Conservation (phyloP, 2,888 invertebrate species). For the Bibio marci region DNA sequence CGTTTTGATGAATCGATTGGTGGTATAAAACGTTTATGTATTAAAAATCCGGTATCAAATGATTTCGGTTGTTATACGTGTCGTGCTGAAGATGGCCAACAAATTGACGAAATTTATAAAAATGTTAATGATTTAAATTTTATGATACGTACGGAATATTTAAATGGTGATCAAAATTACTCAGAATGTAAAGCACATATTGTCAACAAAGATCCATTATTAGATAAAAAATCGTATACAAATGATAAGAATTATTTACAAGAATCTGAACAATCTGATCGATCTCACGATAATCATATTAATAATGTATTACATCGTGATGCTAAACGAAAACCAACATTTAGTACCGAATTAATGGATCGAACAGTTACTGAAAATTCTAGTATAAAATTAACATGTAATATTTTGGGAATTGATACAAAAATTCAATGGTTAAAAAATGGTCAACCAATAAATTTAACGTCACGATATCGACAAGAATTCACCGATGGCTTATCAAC, state of each 20-base stretch:
- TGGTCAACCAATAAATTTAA: constrained; percentile 37
- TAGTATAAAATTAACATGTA: constrained; percentile 57
- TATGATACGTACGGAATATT: not conserved
- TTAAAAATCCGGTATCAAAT: constrained; percentile 42
- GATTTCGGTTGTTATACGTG: constrained; percentile 68
- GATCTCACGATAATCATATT: not conserved
- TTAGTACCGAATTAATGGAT: constrained; percentile 59
- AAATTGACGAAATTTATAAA: constrained; percentile 57
- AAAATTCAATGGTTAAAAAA: constrained; percentile 60
- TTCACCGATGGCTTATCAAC: constrained; percentile 50
- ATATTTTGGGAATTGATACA: constrained; percentile 51
- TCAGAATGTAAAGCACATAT: not conserved
- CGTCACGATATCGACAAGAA: constrained; percentile 38
- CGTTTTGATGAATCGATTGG: constrained; percentile 49
- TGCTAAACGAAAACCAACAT: constrained; percentile 49
- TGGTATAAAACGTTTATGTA: constrained; percentile 51
- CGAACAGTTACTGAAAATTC: constrained; percentile 58
- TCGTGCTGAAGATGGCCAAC: constrained; percentile 51
- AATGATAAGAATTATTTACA: not conserved
- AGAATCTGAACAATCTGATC: too few species aligned
- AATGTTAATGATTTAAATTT: constrained; percentile 37
- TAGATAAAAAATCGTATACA: not conserved
- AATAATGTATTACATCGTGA: constrained; percentile 24
- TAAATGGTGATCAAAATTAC: not conserved
- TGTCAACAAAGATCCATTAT: not conserved